phyloP scores from a whole-genome alignment of 2,113 vertebrate genomes.

The Thamnophis sirtalis region DNA sequence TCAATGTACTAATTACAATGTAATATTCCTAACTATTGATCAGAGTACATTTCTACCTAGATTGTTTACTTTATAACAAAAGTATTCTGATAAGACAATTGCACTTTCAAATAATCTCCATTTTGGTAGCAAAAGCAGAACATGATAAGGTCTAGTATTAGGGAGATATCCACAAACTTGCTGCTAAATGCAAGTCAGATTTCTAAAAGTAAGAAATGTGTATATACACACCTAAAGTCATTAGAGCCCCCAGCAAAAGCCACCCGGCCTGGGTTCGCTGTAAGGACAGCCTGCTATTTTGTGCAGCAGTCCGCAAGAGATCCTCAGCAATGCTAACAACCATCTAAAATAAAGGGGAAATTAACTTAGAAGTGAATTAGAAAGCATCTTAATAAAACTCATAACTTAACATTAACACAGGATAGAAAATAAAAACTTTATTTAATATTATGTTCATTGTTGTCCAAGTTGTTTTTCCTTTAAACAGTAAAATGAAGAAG shows the following conservation, averaged over 20 bases:
- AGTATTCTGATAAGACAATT: neutral
- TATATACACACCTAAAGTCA: constrained; percentile 85
- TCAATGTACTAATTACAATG: neutral
- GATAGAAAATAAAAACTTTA: neutral
- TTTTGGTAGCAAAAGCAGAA: neutral
- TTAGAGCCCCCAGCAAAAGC: constrained; percentile 95
- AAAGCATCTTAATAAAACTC: neutral
- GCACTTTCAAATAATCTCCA: neutral
- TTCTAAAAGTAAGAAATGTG: neutral
- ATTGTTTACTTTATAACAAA: neutral
- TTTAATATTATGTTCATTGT: neutral
- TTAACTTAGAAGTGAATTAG: constrained; percentile 2
- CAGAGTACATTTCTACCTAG: neutral
- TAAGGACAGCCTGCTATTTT: constrained; percentile 94
- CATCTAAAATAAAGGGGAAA: constrained; percentile 73
- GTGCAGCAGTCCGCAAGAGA: constrained; percentile 89
- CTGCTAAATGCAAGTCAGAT: neutral
- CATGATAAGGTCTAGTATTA: neutral
- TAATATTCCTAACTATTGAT: neutral
- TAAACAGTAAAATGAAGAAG: neutral
- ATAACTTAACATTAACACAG: neutral
- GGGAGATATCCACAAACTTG: neutral
- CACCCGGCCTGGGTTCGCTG: constrained; percentile 96
- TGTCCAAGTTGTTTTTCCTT: neutral
- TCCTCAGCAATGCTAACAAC: constrained; percentile 98